These are phyloP conservation scores for Centroberyx gerrardi DNA, from an alignment of 2,797 vertebrate species.

Conservation along the genomic window DNA sequence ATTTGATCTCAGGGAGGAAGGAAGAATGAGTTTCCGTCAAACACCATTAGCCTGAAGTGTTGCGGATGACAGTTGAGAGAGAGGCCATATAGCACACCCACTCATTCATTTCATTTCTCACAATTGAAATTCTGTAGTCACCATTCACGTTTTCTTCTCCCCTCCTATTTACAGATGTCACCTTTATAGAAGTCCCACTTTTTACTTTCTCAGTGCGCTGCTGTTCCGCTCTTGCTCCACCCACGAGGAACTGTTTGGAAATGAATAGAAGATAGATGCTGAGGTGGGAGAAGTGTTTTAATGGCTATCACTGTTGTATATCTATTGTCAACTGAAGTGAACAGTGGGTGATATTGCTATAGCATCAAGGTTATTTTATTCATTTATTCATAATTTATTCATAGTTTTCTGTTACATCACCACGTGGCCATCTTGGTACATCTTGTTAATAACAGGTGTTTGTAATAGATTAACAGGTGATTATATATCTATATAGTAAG, in stretches of 20 bases:
- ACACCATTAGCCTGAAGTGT: conserved; percentile 37
- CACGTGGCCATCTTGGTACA: too few species aligned
- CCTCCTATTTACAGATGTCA: background rate
- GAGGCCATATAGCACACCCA: conserved; percentile 20
- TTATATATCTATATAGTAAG: too few species aligned
- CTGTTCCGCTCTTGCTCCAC: background rate
- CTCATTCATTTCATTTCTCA: conserved; percentile 44
- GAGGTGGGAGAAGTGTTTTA: too few species aligned
- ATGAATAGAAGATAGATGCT: too few species aligned
- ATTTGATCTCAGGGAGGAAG: conserved; percentile 53
- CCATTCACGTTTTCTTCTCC: background rate
- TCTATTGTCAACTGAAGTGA: too few species aligned
- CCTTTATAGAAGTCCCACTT: background rate
- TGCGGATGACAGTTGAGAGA: conserved; percentile 29
- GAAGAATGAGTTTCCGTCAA: conserved; percentile 34
- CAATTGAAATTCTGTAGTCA: conserved; percentile 29
- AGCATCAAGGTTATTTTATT: too few species aligned
- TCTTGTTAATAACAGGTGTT: too few species aligned
- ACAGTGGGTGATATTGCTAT: too few species aligned
- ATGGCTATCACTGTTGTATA: too few species aligned
- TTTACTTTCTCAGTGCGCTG: background rate
- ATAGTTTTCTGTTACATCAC: too few species aligned
- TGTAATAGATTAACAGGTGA: too few species aligned
- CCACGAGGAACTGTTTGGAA: background rate
- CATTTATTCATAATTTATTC: too few species aligned